Percentiles rank a stretch among this genome's conserved stretches.
Conservation (phyloP, 1,140 invertebrate genomes). For the Dreissena rostriformis region DNA sequence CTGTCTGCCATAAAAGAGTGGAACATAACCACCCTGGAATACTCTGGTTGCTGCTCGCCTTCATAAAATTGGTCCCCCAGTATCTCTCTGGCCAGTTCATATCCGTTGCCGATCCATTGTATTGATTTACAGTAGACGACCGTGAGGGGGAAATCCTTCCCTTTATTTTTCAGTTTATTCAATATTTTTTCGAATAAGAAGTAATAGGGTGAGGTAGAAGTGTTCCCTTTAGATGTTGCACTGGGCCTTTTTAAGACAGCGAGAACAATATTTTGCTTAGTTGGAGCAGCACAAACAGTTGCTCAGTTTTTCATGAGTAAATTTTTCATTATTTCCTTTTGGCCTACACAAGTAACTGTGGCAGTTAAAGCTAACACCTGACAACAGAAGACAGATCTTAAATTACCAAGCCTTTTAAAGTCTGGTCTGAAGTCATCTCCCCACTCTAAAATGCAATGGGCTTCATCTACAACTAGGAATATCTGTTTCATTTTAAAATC, state of each 20-base stretch:
- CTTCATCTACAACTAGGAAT: slow-evolving; percentile 36
- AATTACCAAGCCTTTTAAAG: not conserved
- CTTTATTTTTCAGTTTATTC: slow-evolving; percentile 10
- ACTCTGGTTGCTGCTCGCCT: slow-evolving; percentile 1
- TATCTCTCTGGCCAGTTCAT: slow-evolving; percentile 23
- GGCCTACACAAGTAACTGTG: slow-evolving; percentile 10
- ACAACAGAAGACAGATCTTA: slow-evolving; percentile 23
- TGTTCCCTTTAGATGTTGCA: slow-evolving; percentile 25
- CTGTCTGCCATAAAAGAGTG: slow-evolving; percentile 30
- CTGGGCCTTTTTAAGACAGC: slow-evolving; percentile 17
- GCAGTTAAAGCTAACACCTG: slow-evolving; percentile 15
- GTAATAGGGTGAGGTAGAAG: slow-evolving; percentile 25
- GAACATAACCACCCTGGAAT: slow-evolving; percentile 37
- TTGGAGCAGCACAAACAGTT: slow-evolving; percentile 1
- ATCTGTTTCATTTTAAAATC: not conserved
- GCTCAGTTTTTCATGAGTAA: not conserved
- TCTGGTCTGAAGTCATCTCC: slow-evolving; percentile 35
- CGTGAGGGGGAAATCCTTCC: slow-evolving; percentile 13
- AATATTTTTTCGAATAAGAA: slow-evolving; percentile 30
- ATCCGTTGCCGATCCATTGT: slow-evolving; percentile 40
- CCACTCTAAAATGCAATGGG: slow-evolving; percentile 42
- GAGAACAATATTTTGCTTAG: slow-evolving; percentile 24
- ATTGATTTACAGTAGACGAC: slow-evolving; percentile 30
- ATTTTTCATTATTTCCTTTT: not conserved
- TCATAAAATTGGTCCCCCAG: slow-evolving; percentile 24